Evolutionary conservation across 2,888 invertebrate genomes (phyloP).

Genomic region (Dryobotodes eremita): DNA sequence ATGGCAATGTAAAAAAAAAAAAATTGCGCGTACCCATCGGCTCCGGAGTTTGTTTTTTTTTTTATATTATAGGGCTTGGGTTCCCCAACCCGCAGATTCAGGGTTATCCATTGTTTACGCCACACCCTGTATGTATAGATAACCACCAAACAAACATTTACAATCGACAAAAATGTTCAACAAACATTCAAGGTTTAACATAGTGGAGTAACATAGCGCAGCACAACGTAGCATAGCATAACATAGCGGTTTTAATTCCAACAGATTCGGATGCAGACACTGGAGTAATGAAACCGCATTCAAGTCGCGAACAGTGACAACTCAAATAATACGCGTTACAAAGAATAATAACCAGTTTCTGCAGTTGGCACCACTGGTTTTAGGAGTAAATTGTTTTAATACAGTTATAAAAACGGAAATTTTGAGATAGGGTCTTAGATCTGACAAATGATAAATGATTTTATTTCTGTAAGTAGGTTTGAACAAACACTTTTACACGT

Average conservation of each 20-base stretch:
- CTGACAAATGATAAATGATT: too few relatives aligned
- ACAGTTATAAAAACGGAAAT: background rate
- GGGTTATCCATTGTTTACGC: too few relatives aligned
- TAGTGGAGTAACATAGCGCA: background rate
- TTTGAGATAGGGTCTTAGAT: background rate
- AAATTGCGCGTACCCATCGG: too few relatives aligned
- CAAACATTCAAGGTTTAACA: constrained; percentile 14
- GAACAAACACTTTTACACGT: too few relatives aligned
- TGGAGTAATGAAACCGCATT: constrained; percentile 64
- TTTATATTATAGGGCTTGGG: too few relatives aligned
- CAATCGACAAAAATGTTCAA: constrained; percentile 26
- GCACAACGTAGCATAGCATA: constrained; percentile 5
- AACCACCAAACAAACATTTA: constrained; percentile 5
- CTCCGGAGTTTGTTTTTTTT: too few relatives aligned
- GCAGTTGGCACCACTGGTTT: constrained; percentile 27
- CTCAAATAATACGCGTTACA: constrained; percentile 51
- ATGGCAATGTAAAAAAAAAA: too few relatives aligned
- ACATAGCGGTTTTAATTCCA: constrained; percentile 58
- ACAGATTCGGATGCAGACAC: constrained; percentile 50
- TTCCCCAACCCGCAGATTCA: too few relatives aligned
- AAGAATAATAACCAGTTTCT: constrained; percentile 43
- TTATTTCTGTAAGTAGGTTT: too few relatives aligned
- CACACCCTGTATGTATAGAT: background rate
- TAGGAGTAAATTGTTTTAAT: background rate
- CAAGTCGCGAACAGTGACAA: constrained; percentile 48